Base-by-base conservation (phyloP, 1,140 invertebrate genomes). In the Pinna nobilis region DNA sequence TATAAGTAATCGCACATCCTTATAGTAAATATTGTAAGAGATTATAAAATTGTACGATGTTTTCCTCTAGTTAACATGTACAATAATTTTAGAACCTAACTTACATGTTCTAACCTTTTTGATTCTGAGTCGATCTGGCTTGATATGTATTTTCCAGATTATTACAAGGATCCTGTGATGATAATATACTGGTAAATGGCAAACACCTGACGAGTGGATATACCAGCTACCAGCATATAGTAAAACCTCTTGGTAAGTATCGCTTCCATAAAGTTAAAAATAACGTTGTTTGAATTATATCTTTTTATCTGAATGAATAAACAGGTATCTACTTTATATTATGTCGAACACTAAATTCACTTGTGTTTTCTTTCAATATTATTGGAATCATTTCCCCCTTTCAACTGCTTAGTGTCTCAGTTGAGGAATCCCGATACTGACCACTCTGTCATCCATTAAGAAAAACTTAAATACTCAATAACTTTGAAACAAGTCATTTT, bases 181-280 rank as follows among this genome's bases (percentile, higher is more conserved):
- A 63, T 23, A 63, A 63, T 20, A 63, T 63, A 37, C 35, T 32
- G 3, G 28, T 35, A 13, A 37, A 63, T 41, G 39, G 35, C 18
- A 32, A 63, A 2, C 39, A 37, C 32, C 59, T 63, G 3, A 63
- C 59, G 7, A 63, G 59, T 41, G 59, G 59, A 9, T 63, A 63
- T 20, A 39, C 39, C n/a, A 63, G 59, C 39, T 63, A 63, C 25
- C 59, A 63, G 39, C n/a, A 44, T 35, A 30, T 63, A 5, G 44
- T 41, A 11, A 63, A 63, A 63, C 59, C 59, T 1, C 33, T 63
- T 37, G 59, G 59, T 63, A 63, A 15, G n/a, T 59, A 35, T 7
- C 44, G 25, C 13, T 3, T 18, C 13, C 30, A 1, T n/a, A n/a
- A n/a, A n/a, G n/a, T n/a, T n/a, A n/a, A n/a, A n/a, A n/a, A n/a